A percentile compares a stretch with the other conserved stretches of the same genome.
These are phyloP conservation scores for Scleropages formosus DNA, from an alignment of 2,797 vertebrate species.

Conservation along the genomic window DNA sequence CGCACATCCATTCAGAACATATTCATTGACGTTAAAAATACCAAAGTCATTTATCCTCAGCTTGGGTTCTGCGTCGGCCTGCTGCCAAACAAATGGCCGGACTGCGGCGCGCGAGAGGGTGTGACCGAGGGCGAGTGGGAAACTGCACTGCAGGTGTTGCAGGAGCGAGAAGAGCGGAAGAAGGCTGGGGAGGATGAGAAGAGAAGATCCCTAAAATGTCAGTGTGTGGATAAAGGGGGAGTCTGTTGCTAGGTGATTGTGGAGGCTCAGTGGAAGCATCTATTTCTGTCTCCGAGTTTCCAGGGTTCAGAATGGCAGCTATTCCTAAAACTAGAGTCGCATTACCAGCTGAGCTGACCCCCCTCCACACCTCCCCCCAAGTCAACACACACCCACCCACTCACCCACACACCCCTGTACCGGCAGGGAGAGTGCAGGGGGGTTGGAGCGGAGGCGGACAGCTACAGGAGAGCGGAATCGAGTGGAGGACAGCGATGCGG, in stretches of 20 bases:
- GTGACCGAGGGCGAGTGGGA: background rate
- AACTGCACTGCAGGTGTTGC: background rate
- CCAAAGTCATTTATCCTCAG: too few species aligned
- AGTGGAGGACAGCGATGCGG: background rate
- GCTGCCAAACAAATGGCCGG: too few species aligned
- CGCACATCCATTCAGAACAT: too few species aligned
- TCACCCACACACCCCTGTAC: background rate
- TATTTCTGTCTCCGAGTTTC: conserved; percentile 51
- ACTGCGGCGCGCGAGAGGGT: too few species aligned
- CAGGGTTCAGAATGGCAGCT: conserved; percentile 46
- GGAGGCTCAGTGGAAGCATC: conserved; percentile 43
- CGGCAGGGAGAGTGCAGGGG: background rate
- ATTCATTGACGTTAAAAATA: too few species aligned
- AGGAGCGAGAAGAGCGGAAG: background rate
- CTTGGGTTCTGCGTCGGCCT: too few species aligned
- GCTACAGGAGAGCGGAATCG: background rate
- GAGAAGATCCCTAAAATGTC: background rate
- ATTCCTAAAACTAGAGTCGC: conserved; percentile 45
- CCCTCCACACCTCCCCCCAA: background rate
- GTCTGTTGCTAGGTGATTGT: conserved; percentile 52
- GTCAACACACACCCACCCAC: conserved; percentile 7
- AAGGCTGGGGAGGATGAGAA: background rate
- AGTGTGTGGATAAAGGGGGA: background rate
- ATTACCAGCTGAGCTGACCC: conserved; percentile 25
- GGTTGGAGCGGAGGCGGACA: background rate